A percentile compares a stretch with the other conserved stretches of the same genome.
Evolutionary conservation across 92 coral and sea anemone species (phyloP).

Genomic region (Pocillopora meandrina): DNA sequence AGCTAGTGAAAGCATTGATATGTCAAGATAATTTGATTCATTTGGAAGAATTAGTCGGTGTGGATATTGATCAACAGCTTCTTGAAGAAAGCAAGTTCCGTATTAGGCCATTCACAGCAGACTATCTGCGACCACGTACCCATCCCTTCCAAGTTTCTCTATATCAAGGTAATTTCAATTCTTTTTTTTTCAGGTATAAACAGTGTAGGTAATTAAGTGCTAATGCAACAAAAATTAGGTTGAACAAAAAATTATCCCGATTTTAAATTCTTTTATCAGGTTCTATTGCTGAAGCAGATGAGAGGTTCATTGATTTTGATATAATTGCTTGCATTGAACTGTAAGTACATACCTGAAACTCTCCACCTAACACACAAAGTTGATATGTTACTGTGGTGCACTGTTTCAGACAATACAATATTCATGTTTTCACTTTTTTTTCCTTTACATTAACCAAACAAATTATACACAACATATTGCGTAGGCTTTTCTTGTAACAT

Average conservation of each 20-base stretch:
- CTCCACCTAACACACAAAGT: too few species aligned
- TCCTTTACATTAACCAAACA: too few species aligned
- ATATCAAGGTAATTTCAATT: conserved; percentile 66
- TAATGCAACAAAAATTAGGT: background rate
- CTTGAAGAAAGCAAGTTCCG: conserved; percentile 70
- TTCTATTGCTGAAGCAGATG: conserved; percentile 89
- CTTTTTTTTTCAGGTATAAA: too few species aligned
- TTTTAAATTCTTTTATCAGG: conserved; percentile 50
- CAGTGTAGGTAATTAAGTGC: background rate
- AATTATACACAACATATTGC: too few species aligned
- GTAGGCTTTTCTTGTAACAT: too few species aligned
- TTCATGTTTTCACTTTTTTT: too few species aligned
- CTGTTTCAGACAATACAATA: too few species aligned
- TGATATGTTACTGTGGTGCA: too few species aligned
- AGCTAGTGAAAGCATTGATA: conserved; percentile 73
- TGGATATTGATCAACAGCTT: conserved; percentile 79
- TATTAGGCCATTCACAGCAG: conserved; percentile 72
- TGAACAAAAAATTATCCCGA: background rate
- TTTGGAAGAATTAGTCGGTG: conserved; percentile 87
- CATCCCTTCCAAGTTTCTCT: conserved; percentile 87
- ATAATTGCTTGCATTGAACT: conserved; percentile 93
- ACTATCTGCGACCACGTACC: conserved; percentile 79
- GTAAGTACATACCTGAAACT: conserved; percentile 57
- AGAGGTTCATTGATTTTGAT: conserved; percentile 89
- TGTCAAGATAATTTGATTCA: conserved; percentile 51